Evolutionary conservation across 2,888 invertebrate genomes (phyloP).

Genomic region (Acholoe squamosa): DNA sequence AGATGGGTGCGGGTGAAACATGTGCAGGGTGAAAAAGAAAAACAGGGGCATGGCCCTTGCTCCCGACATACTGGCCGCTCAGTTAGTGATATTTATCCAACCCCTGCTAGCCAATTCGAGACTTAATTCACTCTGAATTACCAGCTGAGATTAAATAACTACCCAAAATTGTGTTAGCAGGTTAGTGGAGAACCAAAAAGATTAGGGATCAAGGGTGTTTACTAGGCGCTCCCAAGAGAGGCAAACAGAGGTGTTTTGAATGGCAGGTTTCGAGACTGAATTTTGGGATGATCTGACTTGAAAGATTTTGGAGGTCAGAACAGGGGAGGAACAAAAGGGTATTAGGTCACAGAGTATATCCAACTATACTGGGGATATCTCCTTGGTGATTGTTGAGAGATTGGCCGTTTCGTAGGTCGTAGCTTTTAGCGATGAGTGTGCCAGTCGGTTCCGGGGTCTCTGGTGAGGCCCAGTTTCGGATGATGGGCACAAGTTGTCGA

Average conservation of each 20-base stretch:
- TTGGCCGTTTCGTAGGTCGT: background rate
- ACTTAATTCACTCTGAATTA: conserved; percentile 71
- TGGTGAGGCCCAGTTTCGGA: conserved; percentile 44
- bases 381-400: background rate
- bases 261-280: background rate
- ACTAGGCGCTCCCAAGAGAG: background rate
- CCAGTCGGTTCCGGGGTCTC: conserved; percentile 31
- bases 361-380: background rate
- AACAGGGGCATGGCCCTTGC: conserved; percentile 28
- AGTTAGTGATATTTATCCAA: conserved; percentile 68
- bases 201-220: conserved; percentile 50
- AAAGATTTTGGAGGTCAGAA: background rate
- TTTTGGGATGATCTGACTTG: conserved; percentile 32
- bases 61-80: conserved; percentile 42
- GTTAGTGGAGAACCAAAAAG: conserved; percentile 30
- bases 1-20: conserved; percentile 33
- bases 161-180: conserved; percentile 63
- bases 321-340: background rate
- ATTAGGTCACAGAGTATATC: background rate
- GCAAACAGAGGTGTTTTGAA: conserved; percentile 23
- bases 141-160: conserved; percentile 75
- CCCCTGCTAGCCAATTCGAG: conserved; percentile 71
- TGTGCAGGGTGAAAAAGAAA: conserved; percentile 26
- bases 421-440: background rate
- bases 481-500: conserved; percentile 38